Evolutionary conservation across 2,888 invertebrate genomes (phyloP), one percentile per base, ranked within the genome.

Genomic region (Zootermopsis nevadensis): DNA sequence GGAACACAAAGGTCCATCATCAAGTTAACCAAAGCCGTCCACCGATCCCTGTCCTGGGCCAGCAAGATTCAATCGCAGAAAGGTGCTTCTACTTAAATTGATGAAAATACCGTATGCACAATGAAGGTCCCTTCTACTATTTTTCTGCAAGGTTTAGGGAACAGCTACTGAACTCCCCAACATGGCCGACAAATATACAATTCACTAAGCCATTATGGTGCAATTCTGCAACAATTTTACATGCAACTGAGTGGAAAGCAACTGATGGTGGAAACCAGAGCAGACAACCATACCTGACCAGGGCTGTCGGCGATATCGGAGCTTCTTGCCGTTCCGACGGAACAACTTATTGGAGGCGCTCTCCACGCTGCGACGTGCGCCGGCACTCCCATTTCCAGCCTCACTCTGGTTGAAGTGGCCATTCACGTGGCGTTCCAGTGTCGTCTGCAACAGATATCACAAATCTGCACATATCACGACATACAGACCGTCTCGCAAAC

Each of bases 341-440:
- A 96, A 93, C 86, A 96, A 91, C 89, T 98, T 98, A 79, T 95
- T 94, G 30, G 93, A 92, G 84, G 94, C 95, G 81, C 89, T 88
- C 87, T 95, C 95, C 35, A 95, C 91, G 79, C 95, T 93, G 88
- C 95, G 94, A 89, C 94, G 95, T 82, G 91, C 89, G 74, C 91
- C 90, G 86, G 90, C 91, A 86, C 89, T 92, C 86, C 91, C 92
- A 85, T 92, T 93, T 83, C 92, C 91, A 38, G 90, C 90, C 87
- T 94, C 94, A 86, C 93, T 91, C 83, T 90, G 89, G 88, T 92
- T 93, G 91, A 98, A 98, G 89, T 98, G 98, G 87, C 95, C 94
- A 91, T 98, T 98, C 81, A 98, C 97, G 88, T 99, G 98, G 87
- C 98, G 93, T 90, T 98, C 97, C 87, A 98, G 91, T 84, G 96